phyloP scores from a whole-genome alignment of 2,113 vertebrate species.

The Lepus americanus region DNA sequence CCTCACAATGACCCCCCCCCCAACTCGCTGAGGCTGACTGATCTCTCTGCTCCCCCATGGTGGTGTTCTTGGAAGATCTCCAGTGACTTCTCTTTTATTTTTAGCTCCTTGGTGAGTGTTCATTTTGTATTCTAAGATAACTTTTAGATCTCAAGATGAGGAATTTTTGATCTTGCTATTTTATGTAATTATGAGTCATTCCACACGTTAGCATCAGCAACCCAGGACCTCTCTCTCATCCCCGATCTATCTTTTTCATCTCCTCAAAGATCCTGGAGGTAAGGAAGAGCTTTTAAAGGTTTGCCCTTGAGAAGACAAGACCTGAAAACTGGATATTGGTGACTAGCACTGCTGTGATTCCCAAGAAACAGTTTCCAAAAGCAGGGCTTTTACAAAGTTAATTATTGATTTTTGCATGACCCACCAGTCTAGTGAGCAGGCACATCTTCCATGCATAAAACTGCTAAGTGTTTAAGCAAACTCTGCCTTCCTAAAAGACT shows the following conservation, averaged over 20 bases:
- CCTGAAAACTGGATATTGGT: not conserved
- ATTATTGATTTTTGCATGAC: not conserved
- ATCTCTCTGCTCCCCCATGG: not conserved
- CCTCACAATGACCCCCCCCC: not conserved
- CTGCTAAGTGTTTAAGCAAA: not conserved
- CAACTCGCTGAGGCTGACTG: not conserved
- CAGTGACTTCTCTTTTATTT: slow-evolving; percentile 31
- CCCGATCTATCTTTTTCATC: slow-evolving; percentile 43
- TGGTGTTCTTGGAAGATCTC: not conserved
- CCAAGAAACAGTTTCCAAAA: slow-evolving; percentile 31
- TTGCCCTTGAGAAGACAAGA: slow-evolving; percentile 59
- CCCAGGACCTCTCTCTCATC: not conserved
- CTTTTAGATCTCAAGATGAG: slow-evolving; percentile 30
- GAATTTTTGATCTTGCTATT: slow-evolving; percentile 61
- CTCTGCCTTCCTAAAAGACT: not conserved
- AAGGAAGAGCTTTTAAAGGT: slow-evolving; percentile 63
- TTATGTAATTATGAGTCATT: slow-evolving; percentile 62
- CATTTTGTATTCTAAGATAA: slow-evolving; percentile 58
- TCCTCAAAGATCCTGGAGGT: slow-evolving; percentile 62
- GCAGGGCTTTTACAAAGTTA: slow-evolving; percentile 10
- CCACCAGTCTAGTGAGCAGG: not conserved
- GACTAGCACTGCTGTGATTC: not conserved
- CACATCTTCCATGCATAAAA: not conserved
- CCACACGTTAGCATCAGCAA: slow-evolving; percentile 6
- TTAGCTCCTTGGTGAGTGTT: slow-evolving; percentile 37